phyloP scores from a whole-genome alignment of 2,113 vertebrate species.

The Cyanocitta stelleri region DNA sequence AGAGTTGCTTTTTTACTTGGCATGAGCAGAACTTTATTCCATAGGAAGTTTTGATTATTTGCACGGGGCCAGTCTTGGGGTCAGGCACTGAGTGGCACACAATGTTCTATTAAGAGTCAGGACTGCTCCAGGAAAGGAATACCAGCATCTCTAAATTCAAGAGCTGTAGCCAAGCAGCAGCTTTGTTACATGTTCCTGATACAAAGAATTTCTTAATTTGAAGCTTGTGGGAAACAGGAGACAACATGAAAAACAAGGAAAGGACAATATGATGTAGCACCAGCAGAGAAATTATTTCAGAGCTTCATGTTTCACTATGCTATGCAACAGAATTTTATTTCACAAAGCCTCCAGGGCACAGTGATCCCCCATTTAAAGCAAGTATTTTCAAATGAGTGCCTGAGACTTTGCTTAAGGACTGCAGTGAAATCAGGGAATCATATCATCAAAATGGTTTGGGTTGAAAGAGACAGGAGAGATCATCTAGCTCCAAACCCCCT shows the following conservation, averaged over 20 bases:
- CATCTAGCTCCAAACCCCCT: not conserved
- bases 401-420: not conserved
- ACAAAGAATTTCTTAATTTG: not conserved
- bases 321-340: not conserved
- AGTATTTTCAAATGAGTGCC: not conserved
- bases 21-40: not conserved
- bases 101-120: not conserved
- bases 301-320: not conserved
- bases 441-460: not conserved
- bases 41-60: not conserved
- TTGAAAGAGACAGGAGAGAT: not conserved
- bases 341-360: not conserved
- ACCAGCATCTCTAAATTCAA: not conserved
- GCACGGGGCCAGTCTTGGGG: rapidly evolving
- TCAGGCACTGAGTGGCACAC: not conserved
- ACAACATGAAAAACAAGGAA: not conserved
- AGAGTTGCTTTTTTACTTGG: not conserved
- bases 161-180: not conserved
- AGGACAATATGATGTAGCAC: not conserved
- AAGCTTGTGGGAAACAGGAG: not conserved
- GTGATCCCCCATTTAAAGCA: not conserved
- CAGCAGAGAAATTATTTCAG: not conserved
- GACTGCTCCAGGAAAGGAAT: not conserved
- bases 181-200: not conserved
- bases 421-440: not conserved